Base-by-base conservation (phyloP, 2,888 invertebrate genomes). In the Dusona sp. region DNA sequence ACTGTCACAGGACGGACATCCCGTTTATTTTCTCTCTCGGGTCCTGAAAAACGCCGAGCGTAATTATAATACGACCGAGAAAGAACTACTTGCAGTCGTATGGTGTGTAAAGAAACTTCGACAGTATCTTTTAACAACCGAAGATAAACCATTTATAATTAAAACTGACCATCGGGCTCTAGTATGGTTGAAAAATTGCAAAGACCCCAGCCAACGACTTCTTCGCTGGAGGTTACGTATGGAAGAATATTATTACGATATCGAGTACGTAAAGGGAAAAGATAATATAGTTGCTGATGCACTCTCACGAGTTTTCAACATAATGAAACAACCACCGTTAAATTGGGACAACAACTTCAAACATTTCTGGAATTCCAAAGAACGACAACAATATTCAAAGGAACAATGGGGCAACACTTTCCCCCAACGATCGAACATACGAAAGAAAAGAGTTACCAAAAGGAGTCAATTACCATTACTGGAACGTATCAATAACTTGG, bases 81-180 rank as follows among this genome's bases (percentile, higher is more conserved):
- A 74, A 33, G 74, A 61, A 16, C 25, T 74, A 54, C 33, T 61
- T 22, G 90, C 89, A 0, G 78, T 90, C 3, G 85, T 90, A 3
- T 88, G 85, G 77, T 87, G 87, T 0, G 83, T 88, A 19, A 86
- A 89, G 42, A 86, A 88, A 72, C 90, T 89, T 42, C 70, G n/a
- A n/a, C 88, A 88, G 16, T 89, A 91, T 75, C 57, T 91, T 2
- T 86, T 87, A 42, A 90, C 90, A 36, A 77, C 83, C 11, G 77
- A 81, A 25, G 84, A 87, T 16, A 70, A 80, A 9, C 85, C 77
- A 6, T 91, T 91, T 54, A 84, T 57, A 4, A 81, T 91, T 19
- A 9, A 74, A 29, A 93, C 92, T 0, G 91, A 92, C 74, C 91
- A 92, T 87, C 90, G 90, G 9, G 89, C 91, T 0, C 79, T 92